phyloP scores from a whole-genome alignment of 35 echinoderm and acorn worm species.

The Strongylocentrotus purpuratus region DNA sequence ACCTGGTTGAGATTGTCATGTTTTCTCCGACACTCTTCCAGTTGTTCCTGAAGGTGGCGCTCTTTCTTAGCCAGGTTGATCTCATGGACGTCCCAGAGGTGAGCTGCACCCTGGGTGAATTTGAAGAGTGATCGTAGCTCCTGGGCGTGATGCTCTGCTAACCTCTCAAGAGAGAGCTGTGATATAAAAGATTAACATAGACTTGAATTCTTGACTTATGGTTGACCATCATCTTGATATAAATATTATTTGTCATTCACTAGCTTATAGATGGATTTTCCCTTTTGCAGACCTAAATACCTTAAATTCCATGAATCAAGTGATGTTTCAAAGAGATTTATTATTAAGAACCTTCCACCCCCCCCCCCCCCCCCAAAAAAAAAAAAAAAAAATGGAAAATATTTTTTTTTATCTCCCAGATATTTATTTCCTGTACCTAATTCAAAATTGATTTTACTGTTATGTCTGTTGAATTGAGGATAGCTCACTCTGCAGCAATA shows the following conservation, averaged over 20 bases:
- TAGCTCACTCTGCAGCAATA: too few relatives aligned
- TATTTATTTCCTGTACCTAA: too few relatives aligned
- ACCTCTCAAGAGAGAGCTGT: constrained; percentile 83
- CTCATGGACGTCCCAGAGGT: constrained; percentile 97
- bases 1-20: constrained; percentile 97
- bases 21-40: constrained; percentile 87
- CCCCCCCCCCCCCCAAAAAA: too few relatives aligned
- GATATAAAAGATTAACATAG: not conserved
- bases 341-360: too few relatives aligned
- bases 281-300: too few relatives aligned
- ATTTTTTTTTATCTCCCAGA: too few relatives aligned
- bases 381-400: too few relatives aligned
- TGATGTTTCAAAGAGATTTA: too few relatives aligned
- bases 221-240: not conserved
- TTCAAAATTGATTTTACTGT: too few relatives aligned
- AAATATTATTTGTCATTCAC: not conserved
- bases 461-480: too few relatives aligned
- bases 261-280: too few relatives aligned
- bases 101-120: constrained; percentile 91
- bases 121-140: constrained; percentile 83
- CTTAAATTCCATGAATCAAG: too few relatives aligned
- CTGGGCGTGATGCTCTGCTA: constrained; percentile 60
- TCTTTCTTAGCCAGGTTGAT: constrained; percentile 83
- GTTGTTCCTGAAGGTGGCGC: constrained; percentile 69
- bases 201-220: not conserved